phyloP scores from a whole-genome alignment of 1,140 invertebrate genomes.

The Drosophila rufa region DNA sequence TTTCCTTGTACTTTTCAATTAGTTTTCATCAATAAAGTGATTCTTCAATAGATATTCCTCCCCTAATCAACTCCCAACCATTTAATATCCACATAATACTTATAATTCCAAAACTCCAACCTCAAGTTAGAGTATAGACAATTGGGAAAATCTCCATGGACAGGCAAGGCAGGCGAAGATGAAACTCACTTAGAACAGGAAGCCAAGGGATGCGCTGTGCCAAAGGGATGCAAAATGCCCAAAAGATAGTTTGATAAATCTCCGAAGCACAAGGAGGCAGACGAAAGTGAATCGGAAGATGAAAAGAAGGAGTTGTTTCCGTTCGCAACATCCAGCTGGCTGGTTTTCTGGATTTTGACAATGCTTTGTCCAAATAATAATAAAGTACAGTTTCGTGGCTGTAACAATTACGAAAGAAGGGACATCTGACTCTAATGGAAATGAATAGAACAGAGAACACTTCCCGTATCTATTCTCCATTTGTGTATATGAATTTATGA shows the following conservation, averaged over 20 bases:
- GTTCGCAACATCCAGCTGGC: conserved; percentile 42
- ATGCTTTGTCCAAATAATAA: conserved; percentile 9
- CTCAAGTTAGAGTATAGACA: conserved; percentile 39
- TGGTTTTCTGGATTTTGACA: conserved; percentile 18
- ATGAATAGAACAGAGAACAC: conserved; percentile 64
- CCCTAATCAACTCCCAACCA: too few relatives aligned
- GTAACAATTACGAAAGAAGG: conserved; percentile 64
- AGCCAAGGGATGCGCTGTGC: conserved; percentile 32
- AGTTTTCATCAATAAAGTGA: neutral
- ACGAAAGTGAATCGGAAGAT: conserved; percentile 32
- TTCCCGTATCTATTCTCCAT: conserved; percentile 25
- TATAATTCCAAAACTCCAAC: neutral
- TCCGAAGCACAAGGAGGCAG: conserved; percentile 16
- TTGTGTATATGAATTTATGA: conserved; percentile 68
- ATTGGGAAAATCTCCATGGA: conserved; percentile 35
- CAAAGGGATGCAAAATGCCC: conserved; percentile 76
- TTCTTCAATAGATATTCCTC: too few relatives aligned
- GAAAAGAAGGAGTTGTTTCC: conserved; percentile 78
- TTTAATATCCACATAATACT: neutral
- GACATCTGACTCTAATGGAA: conserved; percentile 71
- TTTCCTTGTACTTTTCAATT: neutral
- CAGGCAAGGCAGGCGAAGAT: conserved; percentile 20
- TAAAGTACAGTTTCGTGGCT: conserved; percentile 49
- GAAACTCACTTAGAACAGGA: conserved; percentile 36
- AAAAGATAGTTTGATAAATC: conserved; percentile 65